Evolutionary conservation across 2,888 invertebrate species (phyloP), one percentile per base, ranked within the genome.

Genomic region (Platycnemis pennipes): DNA sequence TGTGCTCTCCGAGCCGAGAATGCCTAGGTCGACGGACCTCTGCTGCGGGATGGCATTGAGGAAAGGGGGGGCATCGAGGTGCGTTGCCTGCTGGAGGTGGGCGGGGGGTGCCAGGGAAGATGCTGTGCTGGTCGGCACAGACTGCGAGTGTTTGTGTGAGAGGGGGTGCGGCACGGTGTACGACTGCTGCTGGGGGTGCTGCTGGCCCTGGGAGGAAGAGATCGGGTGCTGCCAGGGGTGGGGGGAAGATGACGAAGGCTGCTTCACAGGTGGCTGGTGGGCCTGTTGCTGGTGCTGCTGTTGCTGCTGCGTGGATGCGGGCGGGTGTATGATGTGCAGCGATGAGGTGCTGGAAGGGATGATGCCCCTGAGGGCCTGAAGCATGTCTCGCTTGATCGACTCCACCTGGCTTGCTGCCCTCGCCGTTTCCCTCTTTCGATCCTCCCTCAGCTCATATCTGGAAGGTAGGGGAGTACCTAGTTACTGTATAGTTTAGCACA

Each of bases 371-470:
- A 97, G 95, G 5, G 96, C 96, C 42, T 96, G 95, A 94, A 97
- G 96, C 31, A 97, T 96, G 95, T 97, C 97, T 69, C 96, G 95
- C 94, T 97, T 96, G 69, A 97, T 96, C 87, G 96, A 96, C 95
- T 97, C 97, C 95, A 97, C 96, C 94, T 97, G 96, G n/a, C 96
- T 96, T 7, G 96, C 96, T 22, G 96, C 96, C n/a, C 96, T 95
- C 2, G 96, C 96, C 7, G 96, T 96, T 95, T 97, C 97, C 53
- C 96, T 95, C 94, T 97, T 96, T 22, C 97, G 95, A 95, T 97
- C 97, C 95, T 97, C 97, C 22, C 97, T 96, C 42, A 97, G 96
- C 95, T 97, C 97, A 95, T 96, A 97, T 95, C 97, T 96, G 95
- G 45, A 37, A 69, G 95, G 94, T 46, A 22, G 42, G 31, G 2